phyloP scores from a whole-genome alignment of 2,113 vertebrate species.

The Salvelinus fontinalis region DNA sequence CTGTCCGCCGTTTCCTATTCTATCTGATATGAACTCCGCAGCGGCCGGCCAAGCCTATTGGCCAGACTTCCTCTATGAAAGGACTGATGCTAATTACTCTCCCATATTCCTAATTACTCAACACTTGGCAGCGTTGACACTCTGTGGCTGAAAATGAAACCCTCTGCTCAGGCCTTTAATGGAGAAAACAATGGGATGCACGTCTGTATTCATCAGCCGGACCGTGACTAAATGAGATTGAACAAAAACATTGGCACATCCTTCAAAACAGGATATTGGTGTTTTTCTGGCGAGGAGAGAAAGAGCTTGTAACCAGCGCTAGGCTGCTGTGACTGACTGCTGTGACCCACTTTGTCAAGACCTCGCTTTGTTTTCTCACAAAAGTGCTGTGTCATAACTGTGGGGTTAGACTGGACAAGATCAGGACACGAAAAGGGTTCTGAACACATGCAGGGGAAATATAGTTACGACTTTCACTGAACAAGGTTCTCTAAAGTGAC shows the following conservation, averaged over 20 bases:
- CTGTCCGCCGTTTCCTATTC: too few species aligned
- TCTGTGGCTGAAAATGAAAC: conserved; percentile 32
- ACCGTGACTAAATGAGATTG: conserved; percentile 43
- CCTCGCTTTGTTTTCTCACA: background rate
- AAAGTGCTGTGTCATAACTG: too few species aligned
- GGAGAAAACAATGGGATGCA: conserved; percentile 51
- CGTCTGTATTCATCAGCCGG: conserved; percentile 27
- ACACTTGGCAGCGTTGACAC: conserved; percentile 43
- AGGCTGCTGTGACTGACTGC: conserved; percentile 2
- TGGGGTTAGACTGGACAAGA: too few species aligned
- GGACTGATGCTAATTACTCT: conserved; percentile 49
- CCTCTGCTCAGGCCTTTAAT: conserved; percentile 46
- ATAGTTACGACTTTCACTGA: too few species aligned
- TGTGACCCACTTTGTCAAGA: conserved; percentile 25
- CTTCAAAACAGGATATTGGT: conserved; percentile 64
- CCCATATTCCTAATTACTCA: conserved; percentile 59
- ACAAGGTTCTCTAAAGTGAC: too few species aligned
- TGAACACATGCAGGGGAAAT: too few species aligned
- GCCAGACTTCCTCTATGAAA: conserved; percentile 28
- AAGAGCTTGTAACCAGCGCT: conserved; percentile 5
- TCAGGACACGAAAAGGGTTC: too few species aligned
- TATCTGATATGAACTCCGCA: too few species aligned
- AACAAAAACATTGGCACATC: conserved; percentile 47
- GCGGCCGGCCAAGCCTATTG: too few species aligned
- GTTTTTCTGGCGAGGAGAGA: conserved; percentile 26